Conservation (phyloP, 1,140 invertebrate genomes). For the Andricus grossulariae region DNA sequence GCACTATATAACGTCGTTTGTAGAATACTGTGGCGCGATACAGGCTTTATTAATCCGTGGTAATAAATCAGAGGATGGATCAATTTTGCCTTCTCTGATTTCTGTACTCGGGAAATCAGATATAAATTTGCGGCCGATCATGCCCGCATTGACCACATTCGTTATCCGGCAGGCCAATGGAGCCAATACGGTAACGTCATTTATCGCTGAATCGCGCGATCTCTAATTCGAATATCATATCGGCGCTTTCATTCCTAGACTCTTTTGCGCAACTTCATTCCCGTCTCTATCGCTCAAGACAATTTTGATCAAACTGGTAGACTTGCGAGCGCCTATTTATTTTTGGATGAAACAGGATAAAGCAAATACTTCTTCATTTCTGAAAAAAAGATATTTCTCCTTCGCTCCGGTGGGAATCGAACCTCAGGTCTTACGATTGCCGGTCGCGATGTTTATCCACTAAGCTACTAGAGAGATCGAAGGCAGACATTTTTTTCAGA, state of each 20-base stretch:
- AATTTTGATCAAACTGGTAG: no score
- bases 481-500: no score
- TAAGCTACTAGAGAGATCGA: no score
- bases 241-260: neutral
- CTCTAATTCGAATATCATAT: constrained; percentile 22
- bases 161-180: constrained; percentile 58
- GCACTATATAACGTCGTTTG: constrained; percentile 46
- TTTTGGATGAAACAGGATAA: no score
- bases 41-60: constrained; percentile 70
- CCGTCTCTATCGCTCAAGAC: no score
- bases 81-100: constrained; percentile 70
- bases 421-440: no score
- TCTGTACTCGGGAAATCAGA: constrained; percentile 66
- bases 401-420: no score
- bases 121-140: constrained; percentile 70
- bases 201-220: constrained; percentile 51
- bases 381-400: no score
- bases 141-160: constrained; percentile 58
- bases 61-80: constrained; percentile 71
- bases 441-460: no score
- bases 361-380: no score
- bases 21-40: constrained; percentile 59
- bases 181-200: constrained; percentile 54
- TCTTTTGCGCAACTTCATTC: neutral
- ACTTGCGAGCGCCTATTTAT: no score